phyloP scores from a whole-genome alignment of 1,140 invertebrate species.

The Chironomus striatipennis region DNA sequence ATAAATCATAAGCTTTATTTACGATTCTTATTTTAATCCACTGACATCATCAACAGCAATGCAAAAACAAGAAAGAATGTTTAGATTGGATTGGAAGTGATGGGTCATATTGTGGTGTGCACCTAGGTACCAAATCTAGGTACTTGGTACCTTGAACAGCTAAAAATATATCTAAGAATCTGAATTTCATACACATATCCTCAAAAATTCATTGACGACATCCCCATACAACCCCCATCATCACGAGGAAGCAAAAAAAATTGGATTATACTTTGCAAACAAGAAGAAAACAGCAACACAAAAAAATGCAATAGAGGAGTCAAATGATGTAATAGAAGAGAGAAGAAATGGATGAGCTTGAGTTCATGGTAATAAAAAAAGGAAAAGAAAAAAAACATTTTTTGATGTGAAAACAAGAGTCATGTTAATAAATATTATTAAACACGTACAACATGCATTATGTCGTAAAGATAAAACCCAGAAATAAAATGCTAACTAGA shows the following conservation, averaged over 20 bases:
- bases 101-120: too few relatives aligned
- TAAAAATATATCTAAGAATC: too few relatives aligned
- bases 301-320: too few relatives aligned
- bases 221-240: too few relatives aligned
- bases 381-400: neutral
- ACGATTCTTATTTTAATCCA: slow-evolving; percentile 21
- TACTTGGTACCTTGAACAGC: too few relatives aligned
- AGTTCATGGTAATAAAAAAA: neutral
- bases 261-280: neutral
- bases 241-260: neutral
- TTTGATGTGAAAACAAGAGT: neutral
- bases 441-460: slow-evolving; percentile 16
- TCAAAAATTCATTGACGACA: too few relatives aligned
- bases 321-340: too few relatives aligned
- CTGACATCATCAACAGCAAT: neutral
- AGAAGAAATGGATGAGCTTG: too few relatives aligned
- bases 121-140: too few relatives aligned
- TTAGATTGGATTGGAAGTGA: too few relatives aligned
- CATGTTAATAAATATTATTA: slow-evolving; percentile 24
- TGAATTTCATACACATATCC: too few relatives aligned
- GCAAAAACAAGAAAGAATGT: neutral
- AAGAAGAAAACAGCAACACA: too few relatives aligned
- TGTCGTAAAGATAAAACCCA: slow-evolving; percentile 15
- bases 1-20: slow-evolving; percentile 23
- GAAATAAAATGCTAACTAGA: neutral